Conservation (phyloP, 2,888 invertebrate genomes). For the Amiota minor region DNA sequence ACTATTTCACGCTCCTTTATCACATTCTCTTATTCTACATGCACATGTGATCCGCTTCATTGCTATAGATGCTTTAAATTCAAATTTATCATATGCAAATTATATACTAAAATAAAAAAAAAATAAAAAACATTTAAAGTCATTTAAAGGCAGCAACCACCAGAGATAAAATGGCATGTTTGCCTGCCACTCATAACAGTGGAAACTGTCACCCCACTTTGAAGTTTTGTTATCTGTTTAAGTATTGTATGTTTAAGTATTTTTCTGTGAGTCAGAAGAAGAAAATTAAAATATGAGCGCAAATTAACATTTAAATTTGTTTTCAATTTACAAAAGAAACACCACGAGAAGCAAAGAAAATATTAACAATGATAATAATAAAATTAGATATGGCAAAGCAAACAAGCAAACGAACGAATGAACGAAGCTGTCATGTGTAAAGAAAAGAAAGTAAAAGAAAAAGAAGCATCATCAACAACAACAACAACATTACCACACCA, state of each 20-base stretch:
- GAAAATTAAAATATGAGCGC: slow-evolving; percentile 56
- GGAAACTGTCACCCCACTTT: too few species aligned
- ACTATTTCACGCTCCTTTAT: too few species aligned
- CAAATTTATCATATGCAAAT: slow-evolving; percentile 55
- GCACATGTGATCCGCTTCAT: background rate
- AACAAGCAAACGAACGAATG: background rate
- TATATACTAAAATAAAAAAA: slow-evolving; percentile 35
- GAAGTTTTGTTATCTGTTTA: too few species aligned
- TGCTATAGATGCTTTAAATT: slow-evolving; percentile 38
- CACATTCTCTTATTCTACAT: background rate
- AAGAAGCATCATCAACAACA: slow-evolving; percentile 37
- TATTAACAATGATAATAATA: slow-evolving; percentile 18
- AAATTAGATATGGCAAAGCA: slow-evolving; percentile 3
- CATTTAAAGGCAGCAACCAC: background rate
- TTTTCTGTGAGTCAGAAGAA: background rate
- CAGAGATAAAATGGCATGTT: background rate
- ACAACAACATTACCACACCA: slow-evolving; percentile 32
- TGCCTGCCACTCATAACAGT: background rate
- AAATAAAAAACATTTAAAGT: background rate
- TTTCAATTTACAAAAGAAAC: slow-evolving; percentile 54
- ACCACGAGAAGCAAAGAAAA: background rate
- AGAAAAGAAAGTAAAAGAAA: slow-evolving; percentile 13
- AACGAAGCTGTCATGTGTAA: slow-evolving; percentile 8
- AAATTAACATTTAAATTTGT: slow-evolving; percentile 66
- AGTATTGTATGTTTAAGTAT: background rate